Evolutionary conservation across 64 coral and sea anemone species (phyloP), one percentile per base, ranked within the genome.

Genomic region (Pachyseris speciosa): DNA sequence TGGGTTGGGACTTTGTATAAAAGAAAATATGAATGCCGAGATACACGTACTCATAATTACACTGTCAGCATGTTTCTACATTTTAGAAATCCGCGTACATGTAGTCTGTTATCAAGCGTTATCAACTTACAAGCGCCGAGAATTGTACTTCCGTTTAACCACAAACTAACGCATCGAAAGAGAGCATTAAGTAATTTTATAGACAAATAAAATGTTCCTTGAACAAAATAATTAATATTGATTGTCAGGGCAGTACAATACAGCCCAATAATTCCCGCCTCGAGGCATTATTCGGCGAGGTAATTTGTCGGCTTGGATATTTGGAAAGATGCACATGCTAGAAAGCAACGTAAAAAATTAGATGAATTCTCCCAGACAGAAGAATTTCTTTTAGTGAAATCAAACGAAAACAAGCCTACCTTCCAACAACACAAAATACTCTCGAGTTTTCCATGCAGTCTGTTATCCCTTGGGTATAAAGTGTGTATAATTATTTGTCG

Each of bases 401-500:
- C 26, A 6, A 4, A 10, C 25, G 24, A 74, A 74, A 52, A 7
- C 5, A 16, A 41, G 22, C 77, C 22, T 26, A 81, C 77, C 75
- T 79, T 79, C 77, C 77, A 61, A 81, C 77, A 32, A 81, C 9
- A 37, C 52, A 81, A 63, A 81, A 81, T 20, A 81, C 77, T 40
- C 33, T 34, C n/a, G 37, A 39, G 24, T 81, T 61, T 3, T 60
- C 53, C 77, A 81, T 81, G 20, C 24, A 16, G 11, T 44, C 9
- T 30, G 43, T 57, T 29, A 7, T 76, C 28, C 73, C 73, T 19
- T 20, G 29, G 44, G 25, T 12, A 51, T 9, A 4, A 58, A 16
- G 0, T 47, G 28, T 17, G 26, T 2, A 33, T 31, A 19, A 0
- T 22, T 57, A 2, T 79, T 22, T 57, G 20, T 40, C 3, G 25